A percentile compares a stretch with the other conserved stretches of the same genome.
Evolutionary conservation across 1,140 invertebrate genomes (phyloP).

Genomic region (Diorhabda elongata): DNA sequence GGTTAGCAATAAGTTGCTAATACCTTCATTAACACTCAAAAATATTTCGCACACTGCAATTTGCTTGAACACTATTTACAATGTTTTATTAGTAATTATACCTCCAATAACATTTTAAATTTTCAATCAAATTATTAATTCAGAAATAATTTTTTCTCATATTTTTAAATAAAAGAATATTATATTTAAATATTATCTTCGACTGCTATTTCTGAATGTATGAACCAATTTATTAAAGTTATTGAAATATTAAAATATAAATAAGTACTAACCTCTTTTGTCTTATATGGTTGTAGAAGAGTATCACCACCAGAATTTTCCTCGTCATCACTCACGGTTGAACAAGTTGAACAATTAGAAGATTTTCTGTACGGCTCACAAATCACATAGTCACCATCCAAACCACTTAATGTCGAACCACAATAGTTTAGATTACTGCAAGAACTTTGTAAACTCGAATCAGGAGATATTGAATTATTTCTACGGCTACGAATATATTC

Average conservation of each 20-base stretch:
- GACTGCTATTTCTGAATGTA: no score
- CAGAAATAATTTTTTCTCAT: no score
- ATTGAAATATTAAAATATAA: background rate
- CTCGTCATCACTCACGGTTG: constrained; percentile 64
- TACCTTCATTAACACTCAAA: no score
- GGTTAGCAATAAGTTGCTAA: no score
- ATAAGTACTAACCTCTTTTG: constrained; percentile 47
- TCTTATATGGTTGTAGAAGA: constrained; percentile 41
- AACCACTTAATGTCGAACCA: constrained; percentile 52
- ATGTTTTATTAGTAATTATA: no score
- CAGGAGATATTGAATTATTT: constrained; percentile 42
- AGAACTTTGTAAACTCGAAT: constrained; percentile 59
- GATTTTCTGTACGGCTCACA: constrained; percentile 55
- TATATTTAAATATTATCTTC: no score
- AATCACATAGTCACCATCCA: constrained; percentile 54
- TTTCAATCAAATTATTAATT: no score
- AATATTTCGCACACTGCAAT: no score
- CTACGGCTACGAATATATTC: constrained; percentile 57
- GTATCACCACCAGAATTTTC: constrained; percentile 48
- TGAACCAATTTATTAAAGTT: no score
- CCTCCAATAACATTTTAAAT: no score
- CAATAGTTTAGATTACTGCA: constrained; percentile 60
- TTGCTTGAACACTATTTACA: no score
- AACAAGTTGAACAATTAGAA: constrained; percentile 61
- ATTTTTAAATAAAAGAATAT: no score